phyloP scores from a whole-genome alignment of 2,888 invertebrate species.

The Dryococelus australis region DNA sequence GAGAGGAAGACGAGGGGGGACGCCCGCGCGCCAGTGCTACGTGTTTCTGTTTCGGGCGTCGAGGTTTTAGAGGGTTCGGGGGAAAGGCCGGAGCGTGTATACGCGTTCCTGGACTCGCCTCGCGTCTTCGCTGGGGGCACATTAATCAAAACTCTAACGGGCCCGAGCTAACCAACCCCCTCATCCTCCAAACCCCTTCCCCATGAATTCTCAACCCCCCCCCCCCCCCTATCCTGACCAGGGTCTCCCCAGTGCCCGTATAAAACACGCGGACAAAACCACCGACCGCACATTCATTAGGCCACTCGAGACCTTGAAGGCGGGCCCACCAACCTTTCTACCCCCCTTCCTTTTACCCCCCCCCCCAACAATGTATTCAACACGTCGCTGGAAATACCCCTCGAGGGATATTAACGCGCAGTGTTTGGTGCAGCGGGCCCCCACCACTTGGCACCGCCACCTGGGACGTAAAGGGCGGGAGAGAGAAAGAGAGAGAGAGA shows the following conservation, averaged over 20 bases:
- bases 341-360: no score
- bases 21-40: neutral
- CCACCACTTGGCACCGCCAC: neutral
- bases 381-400: slow-evolving; percentile 9
- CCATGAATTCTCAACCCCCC: no score
- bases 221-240: no score
- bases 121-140: neutral
- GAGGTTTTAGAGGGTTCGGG: neutral
- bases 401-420: neutral
- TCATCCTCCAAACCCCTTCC: neutral
- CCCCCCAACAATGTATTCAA: neutral
- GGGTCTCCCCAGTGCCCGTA: neutral
- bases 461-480: neutral
- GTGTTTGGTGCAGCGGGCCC: neutral
- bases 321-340: no score
- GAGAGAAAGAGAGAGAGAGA: no score
- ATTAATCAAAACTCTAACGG: slow-evolving; percentile 3
- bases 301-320: slow-evolving; percentile 11
- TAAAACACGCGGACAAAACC: neutral
- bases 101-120: neutral
- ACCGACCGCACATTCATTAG: slow-evolving; percentile 16
- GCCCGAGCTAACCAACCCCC: neutral
- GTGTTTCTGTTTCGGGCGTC: neutral
- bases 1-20: no score
- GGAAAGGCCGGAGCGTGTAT: no score